A percentile compares a stretch with the other conserved stretches of the same genome.
Evolutionary conservation across 1,140 invertebrate genomes (phyloP).

Genomic region (Aethina tumida): DNA sequence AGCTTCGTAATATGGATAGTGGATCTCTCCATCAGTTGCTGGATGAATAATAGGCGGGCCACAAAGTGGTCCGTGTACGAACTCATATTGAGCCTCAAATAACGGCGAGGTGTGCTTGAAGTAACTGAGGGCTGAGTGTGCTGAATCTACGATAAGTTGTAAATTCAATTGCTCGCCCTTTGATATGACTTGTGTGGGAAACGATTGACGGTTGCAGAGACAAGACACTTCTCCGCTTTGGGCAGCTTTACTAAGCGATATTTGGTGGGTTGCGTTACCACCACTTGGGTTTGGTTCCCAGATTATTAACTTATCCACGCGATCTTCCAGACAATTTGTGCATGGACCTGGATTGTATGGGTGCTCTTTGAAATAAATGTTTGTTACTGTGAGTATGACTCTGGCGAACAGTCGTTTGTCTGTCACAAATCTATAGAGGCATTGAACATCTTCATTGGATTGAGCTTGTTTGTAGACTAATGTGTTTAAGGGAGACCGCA

Average conservation of each 20-base stretch:
- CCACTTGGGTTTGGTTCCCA: conserved; percentile 53
- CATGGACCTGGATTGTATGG: conserved; percentile 70
- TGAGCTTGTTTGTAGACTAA: conserved; percentile 70
- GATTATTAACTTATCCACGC: conserved; percentile 70
- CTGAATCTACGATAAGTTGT: conserved; percentile 68
- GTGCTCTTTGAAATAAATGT: conserved; percentile 46
- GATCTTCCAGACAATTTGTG: conserved; percentile 71
- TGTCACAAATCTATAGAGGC: conserved; percentile 73
- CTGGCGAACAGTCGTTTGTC: conserved; percentile 68
- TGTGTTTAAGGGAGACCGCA: conserved; percentile 74
- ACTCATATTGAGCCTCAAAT: conserved; percentile 77
- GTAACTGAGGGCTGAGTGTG: conserved; percentile 71
- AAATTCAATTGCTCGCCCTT: conserved; percentile 67
- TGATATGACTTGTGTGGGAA: conserved; percentile 54
- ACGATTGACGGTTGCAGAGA: conserved; percentile 51
- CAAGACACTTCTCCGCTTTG: conserved; percentile 47
- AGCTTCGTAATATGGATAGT: conserved; percentile 76
- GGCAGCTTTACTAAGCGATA: conserved; percentile 44
- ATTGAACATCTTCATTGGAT: conserved; percentile 57
- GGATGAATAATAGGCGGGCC: conserved; percentile 69
- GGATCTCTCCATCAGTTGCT: conserved; percentile 68
- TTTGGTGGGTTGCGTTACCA: conserved; percentile 28
- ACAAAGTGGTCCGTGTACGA: conserved; percentile 78
- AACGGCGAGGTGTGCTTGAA: conserved; percentile 74
- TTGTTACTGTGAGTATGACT: conserved; percentile 61